Conservation (phyloP, 2,797 vertebrate species). For the Sarcoramphus papa region DNA sequence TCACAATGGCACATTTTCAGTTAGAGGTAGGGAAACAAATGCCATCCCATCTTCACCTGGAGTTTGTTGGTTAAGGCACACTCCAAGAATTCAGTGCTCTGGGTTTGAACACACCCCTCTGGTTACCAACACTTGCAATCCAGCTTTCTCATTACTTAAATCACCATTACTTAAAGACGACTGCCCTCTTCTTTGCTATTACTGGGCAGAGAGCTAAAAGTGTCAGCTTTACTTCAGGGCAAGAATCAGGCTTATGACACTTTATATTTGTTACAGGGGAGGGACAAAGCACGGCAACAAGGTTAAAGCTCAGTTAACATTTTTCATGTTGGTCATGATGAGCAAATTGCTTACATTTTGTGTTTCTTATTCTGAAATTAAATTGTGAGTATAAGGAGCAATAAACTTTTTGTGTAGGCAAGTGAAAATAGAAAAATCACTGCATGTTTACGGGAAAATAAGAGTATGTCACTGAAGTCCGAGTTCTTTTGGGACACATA, state of each 20-base stretch:
- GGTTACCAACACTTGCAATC: neutral
- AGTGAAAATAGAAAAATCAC: neutral
- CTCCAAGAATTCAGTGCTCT: neutral
- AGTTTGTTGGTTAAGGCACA: neutral
- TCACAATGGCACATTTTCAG: neutral
- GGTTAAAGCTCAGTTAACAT: neutral
- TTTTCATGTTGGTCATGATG: neutral
- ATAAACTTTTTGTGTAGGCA: neutral
- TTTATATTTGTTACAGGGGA: neutral
- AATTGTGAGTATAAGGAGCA: neutral
- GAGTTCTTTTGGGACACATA: neutral
- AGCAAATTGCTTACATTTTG: neutral
- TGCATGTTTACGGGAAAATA: neutral
- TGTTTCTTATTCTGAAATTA: neutral
- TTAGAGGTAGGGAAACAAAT: neutral
- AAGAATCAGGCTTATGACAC: neutral
- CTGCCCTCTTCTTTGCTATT: neutral
- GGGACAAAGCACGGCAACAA: neutral
- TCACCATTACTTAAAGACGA: too few relatives aligned
- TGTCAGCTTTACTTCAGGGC: neutral
- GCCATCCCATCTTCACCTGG: neutral
- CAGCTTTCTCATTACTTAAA: neutral
- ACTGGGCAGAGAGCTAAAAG: neutral
- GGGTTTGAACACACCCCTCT: accelerated
- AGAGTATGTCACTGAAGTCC: neutral